phyloP scores from a whole-genome alignment of 2,113 vertebrate genomes.

The Lynx canadensis region DNA sequence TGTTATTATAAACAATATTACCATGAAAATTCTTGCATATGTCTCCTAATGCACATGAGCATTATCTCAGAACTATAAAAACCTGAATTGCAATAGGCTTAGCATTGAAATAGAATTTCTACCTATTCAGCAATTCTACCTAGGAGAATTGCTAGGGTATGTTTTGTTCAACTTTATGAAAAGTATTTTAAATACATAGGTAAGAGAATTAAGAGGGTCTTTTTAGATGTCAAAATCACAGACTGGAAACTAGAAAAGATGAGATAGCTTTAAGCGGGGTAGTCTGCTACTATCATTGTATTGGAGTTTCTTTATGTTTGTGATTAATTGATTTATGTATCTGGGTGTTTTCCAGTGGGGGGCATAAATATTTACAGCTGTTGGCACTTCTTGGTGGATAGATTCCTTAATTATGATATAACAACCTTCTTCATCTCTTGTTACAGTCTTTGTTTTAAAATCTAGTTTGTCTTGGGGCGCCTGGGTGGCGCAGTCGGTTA shows the following conservation, averaged over 20 bases:
- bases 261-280: neutral
- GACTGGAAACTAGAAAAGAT: neutral
- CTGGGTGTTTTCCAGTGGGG: no score
- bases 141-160: neutral
- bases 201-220: neutral
- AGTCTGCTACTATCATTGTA: no score
- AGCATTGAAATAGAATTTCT: neutral
- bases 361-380: no score
- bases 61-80: neutral
- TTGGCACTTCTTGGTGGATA: no score
- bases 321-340: no score
- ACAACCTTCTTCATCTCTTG: no score
- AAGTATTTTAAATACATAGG: constrained; percentile 3
- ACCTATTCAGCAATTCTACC: neutral
- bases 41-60: neutral
- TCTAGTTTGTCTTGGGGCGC: no score
- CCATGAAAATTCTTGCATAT: neutral
- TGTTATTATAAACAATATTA: neutral
- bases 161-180: neutral
- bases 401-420: no score
- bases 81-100: neutral
- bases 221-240: constrained; percentile 29
- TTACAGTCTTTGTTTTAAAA: no score
- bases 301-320: no score
- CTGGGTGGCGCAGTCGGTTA: no score